Evolutionary conservation across 1,140 invertebrate species (phyloP).

Genomic region (Acarapis woodi): DNA sequence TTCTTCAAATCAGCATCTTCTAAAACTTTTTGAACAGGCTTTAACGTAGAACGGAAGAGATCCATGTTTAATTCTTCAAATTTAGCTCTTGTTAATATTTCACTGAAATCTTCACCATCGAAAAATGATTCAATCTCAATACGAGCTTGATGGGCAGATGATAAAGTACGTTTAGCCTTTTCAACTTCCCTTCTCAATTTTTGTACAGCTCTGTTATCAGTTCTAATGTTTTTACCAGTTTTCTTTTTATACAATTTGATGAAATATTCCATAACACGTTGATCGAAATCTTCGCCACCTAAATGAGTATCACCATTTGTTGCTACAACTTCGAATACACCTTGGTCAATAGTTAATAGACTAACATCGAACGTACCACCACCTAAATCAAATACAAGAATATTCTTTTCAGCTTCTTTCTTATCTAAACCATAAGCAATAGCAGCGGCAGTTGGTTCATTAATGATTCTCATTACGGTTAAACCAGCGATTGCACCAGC

Average conservation of each 20-base stretch:
- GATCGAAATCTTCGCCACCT: conserved; percentile 93
- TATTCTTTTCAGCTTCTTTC: conserved; percentile 95
- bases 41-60: conserved; percentile 87
- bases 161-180: conserved; percentile 85
- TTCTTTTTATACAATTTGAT: conserved; percentile 98
- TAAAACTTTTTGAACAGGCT: conserved; percentile 89
- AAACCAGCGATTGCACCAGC: conserved; percentile 48
- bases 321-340: conserved; percentile 64
- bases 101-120: conserved; percentile 30
- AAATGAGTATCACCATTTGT: conserved; percentile 97
- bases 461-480: conserved; percentile 95
- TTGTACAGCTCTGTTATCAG: conserved; percentile 75
- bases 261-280: conserved; percentile 93
- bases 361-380: conserved; percentile 99
- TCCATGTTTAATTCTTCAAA: conserved; percentile 99
- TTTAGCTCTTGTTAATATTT: conserved; percentile 89
- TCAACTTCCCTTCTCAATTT: conserved; percentile 88
- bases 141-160: conserved; percentile 74
- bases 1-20: conserved; percentile 98
- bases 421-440: conserved; percentile 99
- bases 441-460: conserved; percentile 97
- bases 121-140: conserved; percentile 99
- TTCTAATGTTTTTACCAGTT: conserved; percentile 88
- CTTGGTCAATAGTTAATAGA: conserved; percentile 92
- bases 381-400: conserved; percentile 94